These are phyloP conservation scores for Harpagoxenus sublaevis DNA, from an alignment of 2,888 invertebrate genomes.

Conservation along the genomic window DNA sequence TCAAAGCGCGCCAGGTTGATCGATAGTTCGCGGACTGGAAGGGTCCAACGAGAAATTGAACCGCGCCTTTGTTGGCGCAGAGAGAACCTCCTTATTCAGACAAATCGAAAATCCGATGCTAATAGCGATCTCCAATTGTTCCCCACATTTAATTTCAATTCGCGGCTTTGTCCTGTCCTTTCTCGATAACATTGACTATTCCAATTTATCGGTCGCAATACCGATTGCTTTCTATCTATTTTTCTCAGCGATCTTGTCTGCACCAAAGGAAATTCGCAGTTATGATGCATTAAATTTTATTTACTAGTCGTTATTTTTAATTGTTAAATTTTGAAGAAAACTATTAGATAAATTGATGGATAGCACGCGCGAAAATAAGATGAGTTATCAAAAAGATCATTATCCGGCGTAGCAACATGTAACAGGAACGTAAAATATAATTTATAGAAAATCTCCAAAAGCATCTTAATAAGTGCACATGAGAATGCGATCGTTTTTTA, in stretches of 20 bases:
- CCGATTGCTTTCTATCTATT: slow-evolving; percentile 1
- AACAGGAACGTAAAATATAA: not conserved
- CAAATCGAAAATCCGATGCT: slow-evolving; percentile 64
- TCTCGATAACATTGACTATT: slow-evolving; percentile 19
- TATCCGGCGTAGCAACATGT: not conserved
- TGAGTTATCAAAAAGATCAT: not conserved
- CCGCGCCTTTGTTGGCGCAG: slow-evolving; percentile 73
- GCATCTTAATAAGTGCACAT: too few relatives aligned
- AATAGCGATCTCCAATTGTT: slow-evolving; percentile 60
- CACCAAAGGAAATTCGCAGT: not conserved
- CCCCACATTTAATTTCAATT: slow-evolving; percentile 55
- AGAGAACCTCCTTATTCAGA: slow-evolving; percentile 51
- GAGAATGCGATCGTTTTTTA: not conserved
- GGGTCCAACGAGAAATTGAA: slow-evolving; percentile 73
- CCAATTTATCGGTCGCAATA: slow-evolving; percentile 39
- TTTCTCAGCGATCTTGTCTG: not conserved
- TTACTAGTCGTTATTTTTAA: not conserved
- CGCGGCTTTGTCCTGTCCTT: slow-evolving; percentile 18
- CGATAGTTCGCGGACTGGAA: slow-evolving; percentile 68
- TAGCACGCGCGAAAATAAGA: not conserved
- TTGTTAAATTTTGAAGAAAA: not conserved
- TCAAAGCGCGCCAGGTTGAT: slow-evolving; percentile 68
- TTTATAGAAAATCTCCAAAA: not conserved
- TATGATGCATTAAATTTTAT: not conserved
- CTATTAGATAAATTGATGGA: not conserved